Conservation (phyloP, 35 echinoderm and acorn worm species). For the Lytechinus variegatus region DNA sequence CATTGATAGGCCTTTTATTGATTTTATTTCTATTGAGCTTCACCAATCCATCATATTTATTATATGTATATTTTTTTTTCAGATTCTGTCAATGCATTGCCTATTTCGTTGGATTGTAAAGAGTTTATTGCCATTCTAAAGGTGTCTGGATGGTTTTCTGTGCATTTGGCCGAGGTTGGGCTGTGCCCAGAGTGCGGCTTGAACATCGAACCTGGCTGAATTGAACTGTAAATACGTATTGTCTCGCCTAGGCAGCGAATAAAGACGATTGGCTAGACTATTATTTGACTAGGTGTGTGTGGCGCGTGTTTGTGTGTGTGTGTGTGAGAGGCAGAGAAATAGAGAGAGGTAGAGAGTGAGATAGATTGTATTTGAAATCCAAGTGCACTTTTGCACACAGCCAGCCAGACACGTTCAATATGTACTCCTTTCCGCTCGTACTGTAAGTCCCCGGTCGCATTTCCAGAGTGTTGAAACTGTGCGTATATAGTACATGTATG, state of each 20-base stretch:
- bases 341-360: background rate
- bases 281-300: constrained; percentile 18
- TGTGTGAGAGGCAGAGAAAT: background rate
- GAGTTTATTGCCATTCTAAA: background rate
- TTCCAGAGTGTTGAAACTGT: background rate
- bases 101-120: background rate
- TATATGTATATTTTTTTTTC: background rate
- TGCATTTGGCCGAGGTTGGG: background rate
- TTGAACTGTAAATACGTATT: background rate
- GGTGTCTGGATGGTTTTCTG: background rate
- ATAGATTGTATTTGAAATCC: background rate
- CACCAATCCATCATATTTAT: background rate
- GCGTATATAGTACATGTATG: background rate
- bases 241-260: background rate
- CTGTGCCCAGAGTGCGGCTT: background rate
- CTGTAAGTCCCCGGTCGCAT: background rate
- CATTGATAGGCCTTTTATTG: background rate
- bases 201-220: background rate
- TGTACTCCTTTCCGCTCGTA: background rate
- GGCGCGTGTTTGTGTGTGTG: background rate
- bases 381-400: background rate
- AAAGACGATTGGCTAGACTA: constrained; percentile 11
- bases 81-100: background rate
- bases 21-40: background rate
- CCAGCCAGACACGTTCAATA: background rate